These are phyloP conservation scores for Sebastes alutus DNA, from an alignment of 2,797 vertebrate species.

Conservation along the genomic window DNA sequence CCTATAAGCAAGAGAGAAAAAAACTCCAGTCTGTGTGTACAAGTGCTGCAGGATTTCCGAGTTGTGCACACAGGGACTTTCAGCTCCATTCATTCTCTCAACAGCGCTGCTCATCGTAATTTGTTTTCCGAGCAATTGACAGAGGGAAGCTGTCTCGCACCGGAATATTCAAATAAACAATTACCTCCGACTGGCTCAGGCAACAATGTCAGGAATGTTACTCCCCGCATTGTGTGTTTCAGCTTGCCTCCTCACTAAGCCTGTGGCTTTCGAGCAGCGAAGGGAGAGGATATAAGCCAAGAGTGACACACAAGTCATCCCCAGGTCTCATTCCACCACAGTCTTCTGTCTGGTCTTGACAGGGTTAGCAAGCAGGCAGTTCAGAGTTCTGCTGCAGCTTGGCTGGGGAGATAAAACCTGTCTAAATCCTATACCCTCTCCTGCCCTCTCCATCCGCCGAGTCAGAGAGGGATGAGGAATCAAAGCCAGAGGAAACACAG, in stretches of 20 bases:
- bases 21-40: background rate
- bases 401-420: slow-evolving; percentile 50
- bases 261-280: slow-evolving; percentile 44
- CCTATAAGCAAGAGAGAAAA: slow-evolving; percentile 1
- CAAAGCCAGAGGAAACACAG: slow-evolving; percentile 74
- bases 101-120: slow-evolving; percentile 41
- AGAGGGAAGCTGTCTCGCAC: slow-evolving; percentile 57
- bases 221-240: slow-evolving; percentile 47
- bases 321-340: slow-evolving; percentile 45
- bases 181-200: slow-evolving; percentile 64
- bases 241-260: slow-evolving; percentile 55
- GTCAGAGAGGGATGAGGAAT: slow-evolving; percentile 55
- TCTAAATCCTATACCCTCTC: slow-evolving; percentile 30
- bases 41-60: slow-evolving; percentile 46
- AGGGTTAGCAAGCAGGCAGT: slow-evolving; percentile 41
- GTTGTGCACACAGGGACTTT: slow-evolving; percentile 39
- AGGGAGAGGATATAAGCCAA: slow-evolving; percentile 41
- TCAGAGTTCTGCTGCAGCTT: slow-evolving; percentile 43
- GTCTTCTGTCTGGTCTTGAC: slow-evolving; percentile 56
- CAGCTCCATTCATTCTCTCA: slow-evolving; percentile 66
- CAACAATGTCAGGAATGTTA: slow-evolving; percentile 72
- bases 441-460: slow-evolving; percentile 20
- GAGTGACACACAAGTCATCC: slow-evolving; percentile 61
- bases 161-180: slow-evolving; percentile 79
- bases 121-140: slow-evolving; percentile 64